These are phyloP conservation scores for Stictocephala bisonia DNA, from an alignment of 2,888 invertebrate genomes.

Conservation along the genomic window DNA sequence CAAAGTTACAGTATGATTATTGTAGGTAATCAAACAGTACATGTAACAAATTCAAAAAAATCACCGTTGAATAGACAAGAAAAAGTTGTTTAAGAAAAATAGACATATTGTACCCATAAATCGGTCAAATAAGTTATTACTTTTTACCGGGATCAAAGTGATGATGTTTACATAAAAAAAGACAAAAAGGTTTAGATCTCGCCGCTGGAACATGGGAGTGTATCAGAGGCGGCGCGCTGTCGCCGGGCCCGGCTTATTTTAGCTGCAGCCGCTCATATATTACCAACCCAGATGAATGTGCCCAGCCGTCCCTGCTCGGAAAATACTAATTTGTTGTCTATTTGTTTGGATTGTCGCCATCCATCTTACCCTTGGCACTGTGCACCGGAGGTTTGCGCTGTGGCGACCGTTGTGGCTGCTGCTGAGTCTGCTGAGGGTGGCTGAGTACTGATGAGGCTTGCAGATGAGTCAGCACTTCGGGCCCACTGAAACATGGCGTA, in stretches of 20 bases:
- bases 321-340: conserved; percentile 41
- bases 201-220: too few relatives aligned
- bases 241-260: conserved; percentile 32
- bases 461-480: conserved; percentile 15
- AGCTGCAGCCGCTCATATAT: conserved; percentile 31
- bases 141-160: too few relatives aligned
- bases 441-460: neutral
- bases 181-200: too few relatives aligned
- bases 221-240: too few relatives aligned
- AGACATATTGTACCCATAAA: too few relatives aligned
- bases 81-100: too few relatives aligned
- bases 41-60: too few relatives aligned
- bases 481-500: conserved; percentile 1
- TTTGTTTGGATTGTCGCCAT: conserved; percentile 37
- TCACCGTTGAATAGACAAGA: too few relatives aligned
- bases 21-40: too few relatives aligned
- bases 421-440: neutral
- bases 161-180: too few relatives aligned
- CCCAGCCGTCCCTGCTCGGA: conserved; percentile 26
- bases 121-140: too few relatives aligned
- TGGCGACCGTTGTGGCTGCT: neutral
- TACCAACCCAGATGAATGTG: conserved; percentile 36
- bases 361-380: conserved; percentile 27
- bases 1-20: too few relatives aligned
- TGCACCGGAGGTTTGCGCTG: conserved; percentile 10